Conservation (phyloP, 2,797 vertebrate genomes). For the Simalia tracyae region DNA sequence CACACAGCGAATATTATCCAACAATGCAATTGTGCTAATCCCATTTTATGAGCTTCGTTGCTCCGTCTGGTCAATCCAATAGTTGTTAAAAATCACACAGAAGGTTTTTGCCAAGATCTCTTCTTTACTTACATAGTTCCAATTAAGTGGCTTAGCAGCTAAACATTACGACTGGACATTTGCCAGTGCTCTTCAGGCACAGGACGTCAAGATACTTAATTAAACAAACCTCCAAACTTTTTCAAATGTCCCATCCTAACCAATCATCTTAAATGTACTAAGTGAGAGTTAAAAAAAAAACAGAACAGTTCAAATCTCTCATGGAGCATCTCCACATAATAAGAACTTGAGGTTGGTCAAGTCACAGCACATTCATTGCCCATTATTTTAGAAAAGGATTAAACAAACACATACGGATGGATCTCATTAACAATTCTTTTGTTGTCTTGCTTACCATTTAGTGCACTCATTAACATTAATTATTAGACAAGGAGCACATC, state of each 20-base stretch:
- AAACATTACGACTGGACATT: constrained; percentile 73
- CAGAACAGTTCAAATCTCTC: constrained; percentile 48
- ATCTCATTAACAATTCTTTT: constrained; percentile 62
- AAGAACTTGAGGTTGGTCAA: constrained; percentile 60
- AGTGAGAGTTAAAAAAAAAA: constrained; percentile 63
- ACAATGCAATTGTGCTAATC: constrained; percentile 82
- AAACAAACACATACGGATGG: constrained; percentile 62
- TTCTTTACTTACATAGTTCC: constrained; percentile 66
- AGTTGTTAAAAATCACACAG: constrained; percentile 64
- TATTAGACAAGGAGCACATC: constrained; percentile 54
- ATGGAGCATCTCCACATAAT: constrained; percentile 51
- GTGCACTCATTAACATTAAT: constrained; percentile 63
- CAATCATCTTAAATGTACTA: constrained; percentile 48
- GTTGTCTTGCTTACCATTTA: constrained; percentile 62
- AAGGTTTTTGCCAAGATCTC: constrained; percentile 76
- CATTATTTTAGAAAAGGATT: constrained; percentile 65
- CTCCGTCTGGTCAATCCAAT: constrained; percentile 82
- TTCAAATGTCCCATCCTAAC: constrained; percentile 59
- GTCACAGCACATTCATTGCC: constrained; percentile 58
- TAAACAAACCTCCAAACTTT: constrained; percentile 66
- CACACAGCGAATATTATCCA: constrained; percentile 80
- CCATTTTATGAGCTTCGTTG: constrained; percentile 81
- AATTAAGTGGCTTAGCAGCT: constrained; percentile 79
- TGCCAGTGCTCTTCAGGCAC: constrained; percentile 82
- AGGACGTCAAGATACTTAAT: constrained; percentile 78